Conservation (phyloP, 2,888 invertebrate genomes). For the Dugesia japonica region DNA sequence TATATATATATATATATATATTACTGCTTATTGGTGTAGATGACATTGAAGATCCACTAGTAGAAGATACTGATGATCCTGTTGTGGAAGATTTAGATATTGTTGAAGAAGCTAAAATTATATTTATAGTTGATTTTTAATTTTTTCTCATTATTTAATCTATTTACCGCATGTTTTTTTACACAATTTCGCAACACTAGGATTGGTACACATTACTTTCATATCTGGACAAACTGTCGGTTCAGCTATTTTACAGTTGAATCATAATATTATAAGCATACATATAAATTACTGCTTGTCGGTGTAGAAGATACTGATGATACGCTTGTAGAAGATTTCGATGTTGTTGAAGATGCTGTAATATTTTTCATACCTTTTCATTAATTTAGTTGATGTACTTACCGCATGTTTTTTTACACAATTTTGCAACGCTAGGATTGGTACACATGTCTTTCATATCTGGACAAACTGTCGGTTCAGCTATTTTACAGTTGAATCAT, state of each 20-base stretch:
- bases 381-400: too few relatives aligned
- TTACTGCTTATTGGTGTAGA: background rate
- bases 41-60: background rate
- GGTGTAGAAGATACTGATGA: background rate
- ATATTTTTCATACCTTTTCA: background rate
- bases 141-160: background rate
- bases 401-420: constrained; percentile 4
- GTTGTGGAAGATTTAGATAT: background rate
- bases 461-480: background rate
- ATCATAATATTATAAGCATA: background rate
- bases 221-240: background rate
- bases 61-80: background rate
- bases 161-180: background rate
- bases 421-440: background rate
- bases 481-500: too few relatives aligned
- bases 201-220: background rate
- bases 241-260: background rate
- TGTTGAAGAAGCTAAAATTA: background rate
- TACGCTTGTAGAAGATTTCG: background rate
- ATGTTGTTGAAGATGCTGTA: background rate
- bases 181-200: background rate
- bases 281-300: background rate
- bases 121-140: background rate
- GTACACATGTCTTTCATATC: constrained; percentile 10
- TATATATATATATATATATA: too few relatives aligned